Base-by-base conservation (phyloP, 2,888 invertebrate genomes). In the Iselma pallidipennis region DNA sequence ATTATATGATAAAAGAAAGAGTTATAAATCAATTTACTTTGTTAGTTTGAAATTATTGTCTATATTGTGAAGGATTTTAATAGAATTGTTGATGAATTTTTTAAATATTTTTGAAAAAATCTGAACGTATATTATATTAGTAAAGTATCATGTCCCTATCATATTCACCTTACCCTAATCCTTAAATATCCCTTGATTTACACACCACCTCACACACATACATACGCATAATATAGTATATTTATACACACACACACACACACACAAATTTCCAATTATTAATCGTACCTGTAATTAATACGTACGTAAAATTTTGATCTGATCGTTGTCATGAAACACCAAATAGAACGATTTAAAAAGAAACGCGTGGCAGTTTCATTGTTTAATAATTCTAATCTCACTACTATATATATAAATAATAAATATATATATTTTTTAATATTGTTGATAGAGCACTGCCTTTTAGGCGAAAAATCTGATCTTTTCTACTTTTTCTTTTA, bases 21-120 rank as follows among this genome's bases (percentile, higher is more conserved):
- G 28, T 28, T 28, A 28, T 7, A 1, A 28, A 16, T n/a, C n/a
- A 60, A 45, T 25, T 21, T 42, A 37, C 50, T 54, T 56, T 62
- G 62, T 62, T 61, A 61, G 61, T 37, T 49, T 57, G 57, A 58
- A 61, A 61, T 61, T 57, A 61, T 61, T 59, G 62, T 62, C 58
- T 58, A 62, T n/a, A n/a, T n/a, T 62, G 55, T 57, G 52, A 55
- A 60, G 49, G 60, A 64, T 63, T 57, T 57, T 52, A 53, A 52
- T 42, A 42, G 55, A 57, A 45, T 63, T 63, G 31, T 55, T 55
- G 21, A 19, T 53, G n/a, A n/a, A n/a, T n/a, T n/a, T n/a, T n/a
- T n/a, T n/a, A n/a, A n/a, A n/a, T n/a, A n/a, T 42, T 56, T 48
- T 19, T 52, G 9, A 49, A 4, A 49, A 31, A 16, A 57, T 19